These are phyloP conservation scores for Nyctalus aviator DNA, from an alignment of 2,797 vertebrate species.

Conservation along the genomic window DNA sequence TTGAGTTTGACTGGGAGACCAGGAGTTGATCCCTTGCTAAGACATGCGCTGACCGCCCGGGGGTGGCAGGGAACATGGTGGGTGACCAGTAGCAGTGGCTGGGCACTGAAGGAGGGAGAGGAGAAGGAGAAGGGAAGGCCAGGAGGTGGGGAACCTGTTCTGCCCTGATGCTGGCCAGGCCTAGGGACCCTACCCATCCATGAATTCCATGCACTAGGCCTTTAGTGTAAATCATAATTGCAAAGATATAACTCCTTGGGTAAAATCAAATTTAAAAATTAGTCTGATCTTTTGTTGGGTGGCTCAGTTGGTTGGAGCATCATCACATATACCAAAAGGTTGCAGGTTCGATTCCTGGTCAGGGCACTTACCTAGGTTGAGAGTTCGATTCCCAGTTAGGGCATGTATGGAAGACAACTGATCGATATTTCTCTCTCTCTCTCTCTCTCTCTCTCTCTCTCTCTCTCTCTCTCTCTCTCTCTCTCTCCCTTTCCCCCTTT, in stretches of 20 bases:
- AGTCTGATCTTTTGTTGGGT: neutral
- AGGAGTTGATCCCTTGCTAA: no score
- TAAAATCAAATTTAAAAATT: conserved; percentile 33
- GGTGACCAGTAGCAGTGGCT: no score
- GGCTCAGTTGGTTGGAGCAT: neutral
- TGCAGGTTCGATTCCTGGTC: neutral
- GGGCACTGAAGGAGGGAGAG: no score
- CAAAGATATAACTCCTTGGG: neutral
- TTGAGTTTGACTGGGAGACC: no score
- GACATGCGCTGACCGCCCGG: no score
- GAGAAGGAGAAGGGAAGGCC: no score
- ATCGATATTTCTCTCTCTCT: neutral
- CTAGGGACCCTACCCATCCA: no score
- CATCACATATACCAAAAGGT: neutral
- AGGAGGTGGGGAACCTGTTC: no score
- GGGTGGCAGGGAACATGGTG: no score
- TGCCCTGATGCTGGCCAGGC: no score
- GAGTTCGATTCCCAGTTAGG: neutral
- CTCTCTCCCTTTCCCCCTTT: neutral
- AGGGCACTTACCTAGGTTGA: neutral
- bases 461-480: neutral
- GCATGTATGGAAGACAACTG: neutral
- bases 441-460: neutral
- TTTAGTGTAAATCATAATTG: neutral
- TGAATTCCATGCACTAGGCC: no score